Base-by-base conservation (phyloP, 2,888 invertebrate species). In the Agapostemon virescens region DNA sequence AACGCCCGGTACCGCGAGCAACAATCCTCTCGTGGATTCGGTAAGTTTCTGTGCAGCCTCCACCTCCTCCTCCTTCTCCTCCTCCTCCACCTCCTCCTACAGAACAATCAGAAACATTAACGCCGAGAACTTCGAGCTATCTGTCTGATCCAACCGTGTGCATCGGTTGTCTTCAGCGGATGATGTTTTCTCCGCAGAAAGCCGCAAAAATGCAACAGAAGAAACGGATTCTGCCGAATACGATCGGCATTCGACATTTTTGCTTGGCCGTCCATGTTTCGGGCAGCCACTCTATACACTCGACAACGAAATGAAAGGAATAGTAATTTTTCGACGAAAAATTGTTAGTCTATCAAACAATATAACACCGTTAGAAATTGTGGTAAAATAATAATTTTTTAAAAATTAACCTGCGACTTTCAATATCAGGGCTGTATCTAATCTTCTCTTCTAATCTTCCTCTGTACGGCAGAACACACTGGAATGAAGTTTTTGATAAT, bases 1-100 rank as follows among this genome's bases (percentile, higher is more conserved):
- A 84, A 85, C 79, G 77, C 66, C 74, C 87, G 76, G 79, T 77
- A 82, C 42, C 55, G 68, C 61, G 64, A 58, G 69, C 71, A 76
- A 75, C 79, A 69, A 83, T 74, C 36, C 81, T 82, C 70, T 61
- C 38, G 71, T 17, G 74, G 69, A 83, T 77, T 77, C 76, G 77
- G 30, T 36, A 82, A 84, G 73, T 84, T 69, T 77, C 66, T 17
- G 2, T 13, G 30, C 66, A 68, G 49, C 11, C 9, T 30, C 26
- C 45, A 9, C 9, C 33, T 1, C 20, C 11, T 38, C 36, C 13
- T 55, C n/a, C n/a, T n/a, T n/a, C 33, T 1, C 20, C 11, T 38
- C 36, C 13, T 55, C 11, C 9, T 30, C 26, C 45, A 9, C 9
- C 33, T 1, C 20, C 11, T 38, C 36, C 13, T 55, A n/a, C n/a